A percentile compares a stretch with the other conserved stretches of the same genome.
phyloP scores from a whole-genome alignment of 2,113 vertebrate genomes.

The Dipodomys merriami region DNA sequence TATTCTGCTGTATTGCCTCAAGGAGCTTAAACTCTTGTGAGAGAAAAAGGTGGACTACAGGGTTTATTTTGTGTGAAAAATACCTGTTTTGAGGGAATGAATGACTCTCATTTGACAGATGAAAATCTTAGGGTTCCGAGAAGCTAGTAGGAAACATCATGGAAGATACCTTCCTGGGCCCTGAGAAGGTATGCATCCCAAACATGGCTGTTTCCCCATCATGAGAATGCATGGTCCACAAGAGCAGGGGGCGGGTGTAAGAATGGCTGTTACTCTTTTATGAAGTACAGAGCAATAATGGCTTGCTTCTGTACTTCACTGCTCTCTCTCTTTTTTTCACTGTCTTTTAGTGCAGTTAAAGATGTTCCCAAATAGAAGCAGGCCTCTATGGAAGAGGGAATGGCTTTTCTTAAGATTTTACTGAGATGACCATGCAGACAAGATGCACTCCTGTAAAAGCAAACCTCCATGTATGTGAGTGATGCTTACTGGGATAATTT shows the following conservation, averaged over 20 bases:
- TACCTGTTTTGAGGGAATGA: constrained; percentile 3
- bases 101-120: background rate
- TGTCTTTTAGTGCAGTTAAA: background rate
- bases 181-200: background rate
- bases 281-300: background rate
- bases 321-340: too few species aligned
- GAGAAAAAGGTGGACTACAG: background rate
- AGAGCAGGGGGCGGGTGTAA: background rate
- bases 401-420: background rate
- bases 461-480: background rate
- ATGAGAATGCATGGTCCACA: background rate
- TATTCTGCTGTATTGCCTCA: background rate
- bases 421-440: background rate
- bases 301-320: background rate
- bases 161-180: background rate
- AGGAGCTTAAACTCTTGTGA: background rate
- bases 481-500: background rate
- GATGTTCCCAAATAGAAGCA: background rate
- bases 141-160: background rate
- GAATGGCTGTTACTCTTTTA: background rate
- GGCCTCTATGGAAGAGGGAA: background rate
- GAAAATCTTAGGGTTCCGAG: background rate
- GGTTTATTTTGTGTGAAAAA: background rate
- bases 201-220: background rate
- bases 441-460: background rate